Evolutionary conservation across 2,113 vertebrate genomes (phyloP), one percentile per base, ranked within the genome.

Genomic region (Daboia siamensis): DNA sequence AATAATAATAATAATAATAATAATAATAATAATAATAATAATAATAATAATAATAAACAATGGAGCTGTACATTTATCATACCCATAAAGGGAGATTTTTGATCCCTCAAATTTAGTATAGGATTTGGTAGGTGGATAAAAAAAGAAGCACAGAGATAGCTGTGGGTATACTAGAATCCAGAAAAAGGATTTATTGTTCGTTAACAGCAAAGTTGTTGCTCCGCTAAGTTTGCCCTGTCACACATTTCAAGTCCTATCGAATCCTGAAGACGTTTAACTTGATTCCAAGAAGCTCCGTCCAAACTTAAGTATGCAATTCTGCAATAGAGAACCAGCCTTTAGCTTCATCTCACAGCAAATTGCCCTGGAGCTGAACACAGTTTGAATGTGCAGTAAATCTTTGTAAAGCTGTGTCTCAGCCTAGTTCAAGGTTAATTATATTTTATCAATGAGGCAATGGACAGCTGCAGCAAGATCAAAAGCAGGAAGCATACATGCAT

Each of bases 391-490:
- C 48, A 51, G 48, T 51, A 91, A 95, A 84, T 51, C 51, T 88
- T 87, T 56, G 0, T 52, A 86, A 95, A 93, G 64, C 89, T 95
- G 61, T 64, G 80, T 94, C 95, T 90, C 90, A 64, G 92, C 64
- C 93, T 44, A 55, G 88, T 86, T 95, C 92, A 95, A 95, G 94
- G 95, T 93, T 95, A 93, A 94, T 96, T 89, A 94, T 46, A 59
- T 56, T 39, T 94, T 94, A 91, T 87, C 17, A 80, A 93, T 86
- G 13, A 93, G 92, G 57, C 69, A 91, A 91, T 26, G 95, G 95
- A 80, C 90, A 92, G 93, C 52, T 86, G 85, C 64, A 90, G 46
- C 55, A 69, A 91, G 87, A 54, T 69, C 93, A 61, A 74, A 87
- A 87, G 44, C 24, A 52, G 86, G 86, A 87, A 87, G 48, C 29